Evolutionary conservation across 2,113 vertebrate species (phyloP), one percentile per base, ranked within the genome.

Genomic region (Hydrolagus affinis): DNA sequence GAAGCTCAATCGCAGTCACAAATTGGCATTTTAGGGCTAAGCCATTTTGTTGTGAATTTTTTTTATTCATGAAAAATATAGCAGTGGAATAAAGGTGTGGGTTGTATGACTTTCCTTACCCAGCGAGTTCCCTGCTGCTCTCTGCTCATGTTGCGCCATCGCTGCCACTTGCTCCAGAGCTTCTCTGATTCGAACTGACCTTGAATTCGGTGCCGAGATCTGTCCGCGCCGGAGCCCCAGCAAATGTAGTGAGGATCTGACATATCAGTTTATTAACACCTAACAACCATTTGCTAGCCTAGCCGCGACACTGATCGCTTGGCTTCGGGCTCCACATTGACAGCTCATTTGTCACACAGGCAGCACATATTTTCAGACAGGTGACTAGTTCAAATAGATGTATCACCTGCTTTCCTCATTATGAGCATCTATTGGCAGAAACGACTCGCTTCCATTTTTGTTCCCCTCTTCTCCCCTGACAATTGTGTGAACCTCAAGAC

Each of bases 291-390:
- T 85, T 83, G 78, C 85, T 80, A 85, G 28, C 86, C 86, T 85
- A 56, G 25, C 60, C 75, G 44, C 85, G 85, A 85, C 87, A 86
- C 71, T 87, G 89, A 90, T 88, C 85, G 83, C 87, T 87, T 86
- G 60, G 73, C 86, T 85, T 85, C 87, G 85, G 72, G 59, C 74
- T 87, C 56, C 14, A 15, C 11, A 64, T 80, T 86, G 87, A 85
- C 88, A 90, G 86, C 87, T 85, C 69, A 85, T 88, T 88, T 88
- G 86, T 89, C 88, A 88, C 66, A 21, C 74, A 69, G 70, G 68
- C 60, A 56, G 73, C 70, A 85, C 74, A 85, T 86, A 88, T 86
- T 88, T 87, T 88, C 87, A 69, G 75, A 80, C 80, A 86, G 86
- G 71, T 44, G 19, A 75, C 85, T 85, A 77, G 85, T 86, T 85